A percentile compares a stretch with the other conserved stretches of the same genome.
Conservation (phyloP, 2,113 vertebrate genomes). For the Nothoprocta perdicaria region DNA sequence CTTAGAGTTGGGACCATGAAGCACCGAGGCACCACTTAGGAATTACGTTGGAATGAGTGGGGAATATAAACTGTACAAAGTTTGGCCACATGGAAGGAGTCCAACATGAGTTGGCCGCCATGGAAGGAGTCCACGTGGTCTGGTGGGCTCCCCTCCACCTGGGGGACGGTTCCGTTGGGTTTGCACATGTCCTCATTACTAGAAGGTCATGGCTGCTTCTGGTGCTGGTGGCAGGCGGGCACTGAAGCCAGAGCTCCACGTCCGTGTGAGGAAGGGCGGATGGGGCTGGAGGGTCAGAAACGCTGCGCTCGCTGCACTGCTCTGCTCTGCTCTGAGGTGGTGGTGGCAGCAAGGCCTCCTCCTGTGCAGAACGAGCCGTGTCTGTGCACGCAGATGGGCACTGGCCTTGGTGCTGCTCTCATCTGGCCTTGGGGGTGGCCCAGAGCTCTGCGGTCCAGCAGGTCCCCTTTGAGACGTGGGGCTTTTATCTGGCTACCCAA, state of each 20-base stretch:
- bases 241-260: background rate
- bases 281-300: background rate
- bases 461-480: rapidly evolving
- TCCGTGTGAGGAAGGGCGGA: background rate
- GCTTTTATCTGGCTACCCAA: background rate
- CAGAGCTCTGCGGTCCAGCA: background rate
- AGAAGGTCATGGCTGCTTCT: background rate
- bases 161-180: background rate
- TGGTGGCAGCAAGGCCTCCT: no score
- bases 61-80: rapidly evolving
- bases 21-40: rapidly evolving
- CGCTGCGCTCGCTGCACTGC: no score
- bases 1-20: rapidly evolving
- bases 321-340: rapidly evolving
- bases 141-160: rapidly evolving
- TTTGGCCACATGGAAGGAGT: background rate
- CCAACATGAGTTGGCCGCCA: background rate
- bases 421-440: background rate
- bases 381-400: no score
- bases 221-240: no score
- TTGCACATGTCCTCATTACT: background rate
- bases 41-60: background rate
- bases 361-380: rapidly evolving
- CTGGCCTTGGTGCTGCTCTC: rapidly evolving
- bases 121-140: background rate